Evolutionary conservation across 2,797 vertebrate species (phyloP).

Genomic region (Gymnoscopelus braueri): DNA sequence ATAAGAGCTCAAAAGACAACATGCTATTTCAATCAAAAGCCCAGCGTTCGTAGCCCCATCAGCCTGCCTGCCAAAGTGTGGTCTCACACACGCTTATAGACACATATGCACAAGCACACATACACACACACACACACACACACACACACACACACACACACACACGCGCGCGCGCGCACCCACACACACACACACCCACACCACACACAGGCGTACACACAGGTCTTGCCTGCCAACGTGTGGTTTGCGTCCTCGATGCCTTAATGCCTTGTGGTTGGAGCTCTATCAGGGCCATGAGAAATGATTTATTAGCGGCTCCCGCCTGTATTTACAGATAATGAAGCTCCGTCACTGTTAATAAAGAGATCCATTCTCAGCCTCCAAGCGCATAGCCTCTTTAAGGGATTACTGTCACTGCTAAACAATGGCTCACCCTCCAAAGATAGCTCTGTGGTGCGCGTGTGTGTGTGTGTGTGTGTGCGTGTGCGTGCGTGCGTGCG

Average conservation of each 20-base stretch:
- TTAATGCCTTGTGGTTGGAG: constrained; percentile 80
- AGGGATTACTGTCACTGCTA: constrained; percentile 70
- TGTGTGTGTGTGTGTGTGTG: constrained; percentile 14
- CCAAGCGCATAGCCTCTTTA: constrained; percentile 69
- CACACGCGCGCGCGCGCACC: constrained; percentile 20
- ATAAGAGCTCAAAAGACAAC: constrained; percentile 76
- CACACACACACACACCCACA: constrained; percentile 19
- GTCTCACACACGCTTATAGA: constrained; percentile 48
- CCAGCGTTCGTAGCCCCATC: constrained; percentile 62
- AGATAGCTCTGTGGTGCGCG: constrained; percentile 36
- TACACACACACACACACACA: constrained; percentile 11
- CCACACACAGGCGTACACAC: neutral
- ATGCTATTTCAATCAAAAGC: constrained; percentile 85
- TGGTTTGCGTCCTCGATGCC: constrained; percentile 74
- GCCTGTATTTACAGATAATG: constrained; percentile 83
- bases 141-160: constrained; percentile 13
- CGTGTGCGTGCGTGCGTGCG: too few species aligned
- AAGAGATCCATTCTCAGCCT: constrained; percentile 75
- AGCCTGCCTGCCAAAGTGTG: constrained; percentile 70
- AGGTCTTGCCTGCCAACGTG: constrained; percentile 66
- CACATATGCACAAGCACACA: constrained; percentile 5
- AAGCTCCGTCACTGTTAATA: constrained; percentile 81
- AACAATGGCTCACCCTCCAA: constrained; percentile 69
- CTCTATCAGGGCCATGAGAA: constrained; percentile 81
- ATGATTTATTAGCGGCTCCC: constrained; percentile 85